Percentiles rank a stretch among this genome's conserved stretches.
These are phyloP conservation scores for Exaiptasia diaphana DNA, from an alignment of 64 coral and sea anemone species.

Conservation along the genomic window DNA sequence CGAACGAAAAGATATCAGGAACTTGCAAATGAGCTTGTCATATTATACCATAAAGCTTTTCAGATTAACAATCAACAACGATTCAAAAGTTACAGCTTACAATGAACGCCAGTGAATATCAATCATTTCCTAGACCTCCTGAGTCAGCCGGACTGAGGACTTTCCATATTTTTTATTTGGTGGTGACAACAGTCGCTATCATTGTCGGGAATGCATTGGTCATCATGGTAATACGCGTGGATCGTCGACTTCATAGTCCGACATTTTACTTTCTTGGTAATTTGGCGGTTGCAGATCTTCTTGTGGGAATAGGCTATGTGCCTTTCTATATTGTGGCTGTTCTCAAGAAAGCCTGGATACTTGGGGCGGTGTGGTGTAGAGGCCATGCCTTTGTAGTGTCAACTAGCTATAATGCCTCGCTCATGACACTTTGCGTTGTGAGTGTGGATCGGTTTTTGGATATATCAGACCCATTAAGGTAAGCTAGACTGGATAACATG, in stretches of 20 bases:
- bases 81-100: no score
- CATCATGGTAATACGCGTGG: conserved; percentile 20
- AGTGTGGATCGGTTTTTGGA: conserved; percentile 77
- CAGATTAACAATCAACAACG: no score
- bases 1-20: no score
- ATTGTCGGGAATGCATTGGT: conserved; percentile 70
- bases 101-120: no score
- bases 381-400: conserved; percentile 69
- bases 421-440: conserved; percentile 65
- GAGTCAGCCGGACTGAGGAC: no score
- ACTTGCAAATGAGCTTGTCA: no score
- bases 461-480: conserved; percentile 81
- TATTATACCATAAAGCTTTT: no score
- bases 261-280: conserved; percentile 86
- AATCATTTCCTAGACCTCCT: no score
- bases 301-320: conserved; percentile 61
- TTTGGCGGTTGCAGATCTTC: conserved; percentile 66
- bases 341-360: conserved; percentile 44
- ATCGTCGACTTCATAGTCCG: conserved; percentile 70
- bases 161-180: conserved; percentile 32
- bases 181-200: conserved; percentile 54
- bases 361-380: conserved; percentile 32
- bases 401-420: conserved; percentile 65
- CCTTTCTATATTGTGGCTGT: conserved; percentile 70
- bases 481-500: neutral